Evolutionary conservation across 2,113 vertebrate species (phyloP), one percentile per base, ranked within the genome.

Genomic region (Erinaceus europaeus): DNA sequence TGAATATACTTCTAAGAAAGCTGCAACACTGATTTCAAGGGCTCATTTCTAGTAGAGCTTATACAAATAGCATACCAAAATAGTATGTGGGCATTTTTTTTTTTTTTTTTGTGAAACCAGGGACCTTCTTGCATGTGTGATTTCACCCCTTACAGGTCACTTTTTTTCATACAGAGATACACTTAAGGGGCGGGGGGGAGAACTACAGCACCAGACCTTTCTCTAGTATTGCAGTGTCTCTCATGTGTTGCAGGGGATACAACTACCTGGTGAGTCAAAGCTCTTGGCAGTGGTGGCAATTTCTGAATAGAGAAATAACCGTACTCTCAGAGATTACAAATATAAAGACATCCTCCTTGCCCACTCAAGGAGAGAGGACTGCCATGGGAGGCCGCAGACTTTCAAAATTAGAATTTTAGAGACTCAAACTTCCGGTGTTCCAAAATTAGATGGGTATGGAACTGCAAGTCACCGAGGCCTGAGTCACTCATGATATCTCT

Each of bases 371-470:
- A 91, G 10, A 68, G 13, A 91, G 21, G 76, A 59, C 17, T 73
- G 52, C 27, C 65, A 42, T 18, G 25, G 17, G 21, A 65, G 6
- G 65, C 5, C 15, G 0, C 0, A 74, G 40, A 84, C 84, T 52
- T 90, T 64, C 14, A 78, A 89, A 94, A 55, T 23, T 68, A 92
- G 78, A 92, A 75, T 91, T 95, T 86, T 85, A 92, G 62, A 94
- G 88, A 94, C 91, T 76, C 57, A 85, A 36, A 65, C 80, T 83
- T 91, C 90, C 62, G 36, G 44, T 76, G 25, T 78, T 94, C 84
- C 76, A 86, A 93, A 96, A 84, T 64, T 88, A 95, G 88, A 72
- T 50, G 73, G 73, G 93, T 85, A 88, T 89, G 79, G 57, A 90
- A 68, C 59, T 89, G 88, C 68, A 93, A 95, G 34, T 75, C 65